Evolutionary conservation across 2,797 vertebrate genomes (phyloP), one percentile per base, ranked within the genome.

Genomic region (Erpetoichthys calabaricus): DNA sequence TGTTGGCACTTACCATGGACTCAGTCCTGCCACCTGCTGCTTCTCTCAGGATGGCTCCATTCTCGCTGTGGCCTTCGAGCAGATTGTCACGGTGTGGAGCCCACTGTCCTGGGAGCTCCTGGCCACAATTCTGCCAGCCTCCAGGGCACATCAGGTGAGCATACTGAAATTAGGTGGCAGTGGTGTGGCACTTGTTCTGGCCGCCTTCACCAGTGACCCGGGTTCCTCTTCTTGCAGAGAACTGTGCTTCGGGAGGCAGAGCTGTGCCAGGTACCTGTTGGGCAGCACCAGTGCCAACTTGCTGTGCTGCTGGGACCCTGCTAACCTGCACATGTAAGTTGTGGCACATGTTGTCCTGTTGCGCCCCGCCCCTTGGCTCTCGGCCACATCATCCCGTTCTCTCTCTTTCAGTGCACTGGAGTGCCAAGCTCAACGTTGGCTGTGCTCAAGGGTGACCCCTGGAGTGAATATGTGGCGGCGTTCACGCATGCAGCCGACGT

Each of bases 261-360:
- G 83, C 47, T 94, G 89, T 72, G 93, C 91, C 8, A 99, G 91
- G 66, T 98, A 91, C 80, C 88, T 99, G 63, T 75, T 99, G 57
- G 87, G 86, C 64, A 78, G 83, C 58, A 92, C 87, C n/a, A 76
- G 68, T 45, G 69, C 64, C 57, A 84, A 83, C 59, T 80, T 90
- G 61, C 84, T 97, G 46, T 94, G 87, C 80, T 97, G 92, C 77
- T 99, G 96, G 96, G 96, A 99, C 79, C 79, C 86, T 99, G 42
- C 91, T 99, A 71, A 93, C 83, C 57, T 98, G 92, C 80, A 73
- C 86, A 69, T 58, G 94, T 98, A 84, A 86, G 91, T 61, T 61
- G 57, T 25, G 25, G 25, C 25, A 25, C 25, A 25, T 25, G 25
- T 25, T 25, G 25, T 25, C 25, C 25, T 25, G 25, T 25, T 25